Conservation (phyloP, 2,888 invertebrate genomes). For the Sminthurinus aureus region DNA sequence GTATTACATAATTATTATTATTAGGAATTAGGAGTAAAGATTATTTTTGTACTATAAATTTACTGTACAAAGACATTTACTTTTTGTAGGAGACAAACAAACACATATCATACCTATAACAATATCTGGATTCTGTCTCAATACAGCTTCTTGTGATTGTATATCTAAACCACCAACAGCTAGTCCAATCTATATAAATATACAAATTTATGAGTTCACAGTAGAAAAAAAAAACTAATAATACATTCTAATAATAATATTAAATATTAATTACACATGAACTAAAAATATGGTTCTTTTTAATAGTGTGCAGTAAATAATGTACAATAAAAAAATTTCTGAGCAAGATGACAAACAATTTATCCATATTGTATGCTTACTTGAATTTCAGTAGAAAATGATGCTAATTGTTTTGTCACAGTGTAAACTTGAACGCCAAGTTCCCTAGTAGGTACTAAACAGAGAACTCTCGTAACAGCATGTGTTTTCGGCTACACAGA, state of each 20-base stretch:
- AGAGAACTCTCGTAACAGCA: slow-evolving; percentile 80
- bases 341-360: no score
- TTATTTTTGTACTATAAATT: not conserved
- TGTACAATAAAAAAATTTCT: not conserved
- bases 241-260: no score
- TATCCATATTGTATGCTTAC: no score
- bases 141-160: slow-evolving; percentile 79
- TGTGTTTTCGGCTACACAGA: slow-evolving; percentile 54
- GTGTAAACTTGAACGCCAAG: slow-evolving; percentile 97
- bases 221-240: no score
- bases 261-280: no score
- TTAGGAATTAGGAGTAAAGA: not conserved
- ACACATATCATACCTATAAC: no score
- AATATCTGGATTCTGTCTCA: slow-evolving; percentile 90
- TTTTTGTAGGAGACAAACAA: no score
- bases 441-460: slow-evolving; percentile 96
- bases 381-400: slow-evolving; percentile 73
- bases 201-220: slow-evolving; percentile 17
- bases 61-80: no score
- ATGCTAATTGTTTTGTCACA: slow-evolving; percentile 88
- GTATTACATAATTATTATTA: not conserved
- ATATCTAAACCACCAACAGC: slow-evolving; percentile 89
- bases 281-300: no score
- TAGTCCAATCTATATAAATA: slow-evolving; percentile 72
- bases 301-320: not conserved